Conservation (phyloP, 2,888 invertebrate species). For the Hydrotaea diabolus region DNA sequence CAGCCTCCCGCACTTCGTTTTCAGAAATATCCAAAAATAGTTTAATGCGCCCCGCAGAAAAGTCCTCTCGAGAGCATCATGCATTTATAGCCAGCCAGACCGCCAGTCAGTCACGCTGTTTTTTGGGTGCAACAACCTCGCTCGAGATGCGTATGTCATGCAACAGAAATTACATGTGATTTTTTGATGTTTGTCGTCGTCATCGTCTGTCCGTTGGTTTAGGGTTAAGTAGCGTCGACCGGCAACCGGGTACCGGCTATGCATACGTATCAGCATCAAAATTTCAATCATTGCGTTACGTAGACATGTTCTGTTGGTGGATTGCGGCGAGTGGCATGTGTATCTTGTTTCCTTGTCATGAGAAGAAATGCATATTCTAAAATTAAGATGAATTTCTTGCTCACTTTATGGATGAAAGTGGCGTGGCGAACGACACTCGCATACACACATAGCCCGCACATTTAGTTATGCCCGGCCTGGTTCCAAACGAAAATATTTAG, state of each 20-base stretch:
- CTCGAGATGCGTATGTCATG: neutral
- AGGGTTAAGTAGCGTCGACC: constrained; percentile 37
- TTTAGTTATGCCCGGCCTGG: neutral
- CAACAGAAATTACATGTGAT: constrained; percentile 24
- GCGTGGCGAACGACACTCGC: neutral
- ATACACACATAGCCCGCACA: neutral
- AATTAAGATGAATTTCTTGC: constrained; percentile 46
- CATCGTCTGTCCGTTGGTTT: neutral
- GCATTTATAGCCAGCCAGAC: neutral
- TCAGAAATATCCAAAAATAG: neutral
- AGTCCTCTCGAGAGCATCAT: neutral
- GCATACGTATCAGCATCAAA: neutral
- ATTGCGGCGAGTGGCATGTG: constrained; percentile 5
- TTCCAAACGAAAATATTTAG: neutral
- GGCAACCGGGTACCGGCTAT: constrained; percentile 36
- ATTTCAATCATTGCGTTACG: constrained; percentile 27
- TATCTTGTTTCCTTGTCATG: constrained; percentile 17
- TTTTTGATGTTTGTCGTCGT: constrained; percentile 22
- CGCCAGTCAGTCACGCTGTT: neutral
- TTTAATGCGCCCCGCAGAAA: neutral
- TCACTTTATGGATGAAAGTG: constrained; percentile 56
- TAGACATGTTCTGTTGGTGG: neutral
- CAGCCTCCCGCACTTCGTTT: neutral
- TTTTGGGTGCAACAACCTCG: constrained; percentile 61
- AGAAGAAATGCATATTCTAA: constrained; percentile 47